Conservation (phyloP, 1,140 invertebrate genomes). For the Drosophila bipectinata region DNA sequence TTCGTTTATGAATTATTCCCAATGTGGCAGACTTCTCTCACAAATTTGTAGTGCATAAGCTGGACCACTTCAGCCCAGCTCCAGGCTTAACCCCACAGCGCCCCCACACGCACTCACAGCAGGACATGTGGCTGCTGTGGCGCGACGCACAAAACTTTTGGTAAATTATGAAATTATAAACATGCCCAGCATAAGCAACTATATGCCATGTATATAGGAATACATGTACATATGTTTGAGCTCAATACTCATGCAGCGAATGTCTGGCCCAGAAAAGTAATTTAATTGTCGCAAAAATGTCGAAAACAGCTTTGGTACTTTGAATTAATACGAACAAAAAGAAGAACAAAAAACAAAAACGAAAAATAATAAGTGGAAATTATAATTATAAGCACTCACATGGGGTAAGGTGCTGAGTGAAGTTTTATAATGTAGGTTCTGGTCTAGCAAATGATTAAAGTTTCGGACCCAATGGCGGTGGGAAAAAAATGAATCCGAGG, state of each 20-base stretch:
- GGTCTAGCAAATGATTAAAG: conserved; percentile 49
- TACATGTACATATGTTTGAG: conserved; percentile 4
- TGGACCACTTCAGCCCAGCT: conserved; percentile 7
- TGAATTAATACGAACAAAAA: conserved; percentile 70
- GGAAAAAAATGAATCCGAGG: conserved; percentile 17
- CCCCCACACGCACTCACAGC: conserved; percentile 50
- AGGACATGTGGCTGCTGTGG: conserved; percentile 60
- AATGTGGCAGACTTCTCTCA: conserved; percentile 9
- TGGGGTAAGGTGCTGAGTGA: conserved; percentile 44
- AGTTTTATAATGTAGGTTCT: conserved; percentile 13
- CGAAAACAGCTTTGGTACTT: conserved; percentile 76
- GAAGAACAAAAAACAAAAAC: conserved; percentile 24
- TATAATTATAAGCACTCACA: conserved; percentile 75
- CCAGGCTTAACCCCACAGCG: conserved; percentile 29
- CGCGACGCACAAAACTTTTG: conserved; percentile 66
- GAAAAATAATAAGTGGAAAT: conserved; percentile 75
- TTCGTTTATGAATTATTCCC: conserved; percentile 18
- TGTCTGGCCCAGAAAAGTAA: conserved; percentile 79
- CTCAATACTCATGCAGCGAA: conserved; percentile 27
- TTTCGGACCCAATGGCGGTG: conserved; percentile 12
- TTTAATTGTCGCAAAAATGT: conserved; percentile 81
- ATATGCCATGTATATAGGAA: conserved; percentile 8
- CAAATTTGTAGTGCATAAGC: conserved; percentile 73
- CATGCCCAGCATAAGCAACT: conserved; percentile 49
- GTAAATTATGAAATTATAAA: conserved; percentile 81